Percentiles rank a stretch among this genome's conserved stretches.
Conservation (phyloP, 2,888 invertebrate genomes). For the Conus canariensis region DNA sequence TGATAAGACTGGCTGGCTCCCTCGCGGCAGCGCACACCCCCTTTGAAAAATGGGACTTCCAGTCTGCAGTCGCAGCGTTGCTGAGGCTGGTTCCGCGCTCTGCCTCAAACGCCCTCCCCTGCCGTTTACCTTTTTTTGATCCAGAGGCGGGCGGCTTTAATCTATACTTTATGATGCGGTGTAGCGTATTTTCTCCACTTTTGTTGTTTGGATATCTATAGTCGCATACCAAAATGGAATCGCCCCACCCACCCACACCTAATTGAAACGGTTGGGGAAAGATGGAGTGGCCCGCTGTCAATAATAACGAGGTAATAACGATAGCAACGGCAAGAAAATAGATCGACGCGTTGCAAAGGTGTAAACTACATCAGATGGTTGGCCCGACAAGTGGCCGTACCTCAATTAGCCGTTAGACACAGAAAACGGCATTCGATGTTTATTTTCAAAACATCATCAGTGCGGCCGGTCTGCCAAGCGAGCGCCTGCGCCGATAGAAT, state of each 20-base stretch:
- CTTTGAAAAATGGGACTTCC: constrained; percentile 32
- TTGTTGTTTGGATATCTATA: not conserved
- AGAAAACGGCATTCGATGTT: too few species aligned
- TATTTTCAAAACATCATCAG: too few species aligned
- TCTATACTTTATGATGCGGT: too few species aligned
- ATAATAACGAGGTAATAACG: too few species aligned
- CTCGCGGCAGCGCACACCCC: constrained; percentile 29
- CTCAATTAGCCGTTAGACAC: too few species aligned
- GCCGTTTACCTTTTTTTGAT: not conserved
- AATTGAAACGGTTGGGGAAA: constrained; percentile 29
- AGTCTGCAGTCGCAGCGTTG: not conserved
- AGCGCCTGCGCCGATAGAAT: too few species aligned
- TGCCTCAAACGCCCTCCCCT: not conserved
- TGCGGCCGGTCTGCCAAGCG: too few species aligned
- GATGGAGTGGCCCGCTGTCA: not conserved
- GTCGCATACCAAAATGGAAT: constrained; percentile 30
- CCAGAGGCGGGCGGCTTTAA: not conserved
- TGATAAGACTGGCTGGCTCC: constrained; percentile 42
- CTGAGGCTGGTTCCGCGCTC: not conserved
- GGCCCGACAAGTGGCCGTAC: not conserved
- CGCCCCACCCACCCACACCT: constrained; percentile 35
- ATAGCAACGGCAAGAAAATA: too few species aligned
- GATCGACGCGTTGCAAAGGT: too few species aligned
- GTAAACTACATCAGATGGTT: too few species aligned
- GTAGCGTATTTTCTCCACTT: not conserved